Base-by-base conservation (phyloP, 2,888 invertebrate species). In the Synanthedon myopaeformis region DNA sequence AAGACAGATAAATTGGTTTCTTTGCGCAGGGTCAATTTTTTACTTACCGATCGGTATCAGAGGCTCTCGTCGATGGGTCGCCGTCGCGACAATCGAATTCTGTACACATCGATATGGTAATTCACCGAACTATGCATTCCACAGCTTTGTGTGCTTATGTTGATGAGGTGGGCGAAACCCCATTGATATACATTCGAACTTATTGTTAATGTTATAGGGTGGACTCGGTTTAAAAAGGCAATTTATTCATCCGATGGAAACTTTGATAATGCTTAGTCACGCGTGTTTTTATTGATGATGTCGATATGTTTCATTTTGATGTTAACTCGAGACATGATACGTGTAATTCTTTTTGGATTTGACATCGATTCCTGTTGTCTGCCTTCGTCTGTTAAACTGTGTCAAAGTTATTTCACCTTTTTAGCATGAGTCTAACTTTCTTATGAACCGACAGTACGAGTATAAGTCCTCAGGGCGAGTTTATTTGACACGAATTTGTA, bases 111-210 rank as follows among this genome's bases (percentile, higher is more conserved):
- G 76, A 77, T 82, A 80, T 83, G 81, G 75, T 82, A 82, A 83
- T 82, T 69, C 69, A 67, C 66, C 61, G 60, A 58, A 58, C 69
- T 62, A 66, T 72, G 76, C 79, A 81, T 82, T 79, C 80, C 78
- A 68, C 63, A 70, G 73, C 79, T 77, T 82, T 82, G 82, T 82
- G 74, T 79, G 74, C 79, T 81, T 83, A 84, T 78, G 79, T 76
- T 79, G 82, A 85, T 84, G 85, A 85, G 83, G 80, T 82, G 82
- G 85, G 83, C 83, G 82, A 82, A 84, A 82, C 83, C 70, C 76
- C 67, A 82, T 82, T 82, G 81, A 81, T 79, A 81, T 78, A 78
- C 78, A 80, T 79, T 78, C 74, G 69, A 75, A 75, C 70, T 77
- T 74, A 82, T 82, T 85, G 80, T 83, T 76, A 80, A 78, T 79